Evolutionary conservation across 2,797 vertebrate genomes (phyloP).

Genomic region (Amphiprion clarkii): DNA sequence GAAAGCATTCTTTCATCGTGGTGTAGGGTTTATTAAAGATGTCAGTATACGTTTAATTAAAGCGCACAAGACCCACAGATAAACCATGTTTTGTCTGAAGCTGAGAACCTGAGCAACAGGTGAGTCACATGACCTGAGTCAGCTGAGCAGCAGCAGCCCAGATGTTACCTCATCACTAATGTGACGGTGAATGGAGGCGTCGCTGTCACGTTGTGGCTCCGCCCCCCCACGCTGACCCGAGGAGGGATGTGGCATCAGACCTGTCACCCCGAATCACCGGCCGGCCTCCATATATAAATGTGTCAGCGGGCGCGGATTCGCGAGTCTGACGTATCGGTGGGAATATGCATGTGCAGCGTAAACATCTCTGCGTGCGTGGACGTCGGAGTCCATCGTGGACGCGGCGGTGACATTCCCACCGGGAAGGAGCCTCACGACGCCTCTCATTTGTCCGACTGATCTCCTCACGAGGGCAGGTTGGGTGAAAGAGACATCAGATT

Average conservation of each 20-base stretch:
- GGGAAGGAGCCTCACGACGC: conserved; percentile 81
- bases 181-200: conserved; percentile 64
- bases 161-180: conserved; percentile 42
- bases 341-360: conserved; percentile 76
- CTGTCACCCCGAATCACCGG: conserved; percentile 75
- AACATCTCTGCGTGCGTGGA: conserved; percentile 50
- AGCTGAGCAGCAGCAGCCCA: background rate
- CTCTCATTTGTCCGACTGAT: conserved; percentile 68
- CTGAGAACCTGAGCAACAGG: too few species aligned
- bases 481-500: conserved; percentile 64
- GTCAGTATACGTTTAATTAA: too few species aligned
- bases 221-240: conserved; percentile 65
- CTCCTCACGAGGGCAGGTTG: conserved; percentile 47
- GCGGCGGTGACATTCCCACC: conserved; percentile 83
- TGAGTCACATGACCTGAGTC: too few species aligned
- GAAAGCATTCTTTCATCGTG: too few species aligned
- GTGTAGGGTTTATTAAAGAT: too few species aligned
- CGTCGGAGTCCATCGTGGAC: conserved; percentile 64
- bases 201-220: conserved; percentile 71
- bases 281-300: conserved; percentile 75
- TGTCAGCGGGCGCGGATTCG: conserved; percentile 70
- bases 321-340: conserved; percentile 68
- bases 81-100: too few species aligned
- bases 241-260: conserved; percentile 77
- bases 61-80: too few species aligned